phyloP scores from a whole-genome alignment of 2,888 invertebrate genomes.

The Drosophila paramelanica region DNA sequence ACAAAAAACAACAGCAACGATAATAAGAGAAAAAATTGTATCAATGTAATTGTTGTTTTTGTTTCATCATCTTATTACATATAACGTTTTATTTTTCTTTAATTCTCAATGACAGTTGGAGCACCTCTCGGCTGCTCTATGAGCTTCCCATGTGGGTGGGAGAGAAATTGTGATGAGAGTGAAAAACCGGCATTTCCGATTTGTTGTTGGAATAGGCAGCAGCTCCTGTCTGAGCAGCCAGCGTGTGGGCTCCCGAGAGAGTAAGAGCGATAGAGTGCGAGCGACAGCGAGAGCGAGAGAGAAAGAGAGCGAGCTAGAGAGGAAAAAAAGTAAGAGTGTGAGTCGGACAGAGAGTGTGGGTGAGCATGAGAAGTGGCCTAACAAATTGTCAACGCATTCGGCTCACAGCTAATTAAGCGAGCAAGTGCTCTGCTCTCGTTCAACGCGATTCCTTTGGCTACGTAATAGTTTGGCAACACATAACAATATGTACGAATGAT shows the following conservation, averaged over 20 bases:
- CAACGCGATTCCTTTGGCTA: slow-evolving; percentile 11
- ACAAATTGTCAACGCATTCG: slow-evolving; percentile 36
- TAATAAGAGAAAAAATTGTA: slow-evolving; percentile 30
- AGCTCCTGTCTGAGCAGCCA: slow-evolving; percentile 31
- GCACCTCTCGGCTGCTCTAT: slow-evolving; percentile 9
- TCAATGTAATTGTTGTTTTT: slow-evolving; percentile 50
- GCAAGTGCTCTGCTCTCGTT: slow-evolving; percentile 19
- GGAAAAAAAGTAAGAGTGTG: neutral
- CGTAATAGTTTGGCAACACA: slow-evolving; percentile 24
- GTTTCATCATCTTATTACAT: slow-evolving; percentile 40
- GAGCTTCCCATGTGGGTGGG: slow-evolving; percentile 21
- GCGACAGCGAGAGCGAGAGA: neutral
- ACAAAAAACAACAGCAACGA: slow-evolving; percentile 8
- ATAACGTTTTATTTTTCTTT: slow-evolving; percentile 25
- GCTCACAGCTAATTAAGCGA: slow-evolving; percentile 36
- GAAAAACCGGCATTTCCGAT: slow-evolving; percentile 64
- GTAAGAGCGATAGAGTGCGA: neutral
- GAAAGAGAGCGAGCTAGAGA: neutral
- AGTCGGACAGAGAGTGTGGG: neutral
- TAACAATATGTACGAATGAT: neutral
- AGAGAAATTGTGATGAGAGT: slow-evolving; percentile 32
- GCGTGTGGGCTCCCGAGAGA: slow-evolving; percentile 42
- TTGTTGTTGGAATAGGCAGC: slow-evolving; percentile 33
- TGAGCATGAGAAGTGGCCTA: slow-evolving; percentile 25
- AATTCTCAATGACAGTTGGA: slow-evolving; percentile 28